phyloP scores from a whole-genome alignment of 2,888 invertebrate genomes.

The Leucophora obtusa region DNA sequence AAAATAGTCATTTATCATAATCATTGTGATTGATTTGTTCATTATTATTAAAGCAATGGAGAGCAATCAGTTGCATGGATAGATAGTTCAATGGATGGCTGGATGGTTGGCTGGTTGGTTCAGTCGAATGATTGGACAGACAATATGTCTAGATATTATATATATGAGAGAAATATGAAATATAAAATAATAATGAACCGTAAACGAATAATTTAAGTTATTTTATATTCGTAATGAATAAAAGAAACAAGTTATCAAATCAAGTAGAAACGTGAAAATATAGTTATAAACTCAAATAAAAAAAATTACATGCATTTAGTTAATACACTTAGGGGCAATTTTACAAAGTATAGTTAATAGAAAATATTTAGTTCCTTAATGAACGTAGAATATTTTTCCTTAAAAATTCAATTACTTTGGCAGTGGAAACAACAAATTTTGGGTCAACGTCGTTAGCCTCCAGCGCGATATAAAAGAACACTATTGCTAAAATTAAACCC shows the following conservation, averaged over 20 bases:
- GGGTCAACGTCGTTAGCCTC: no score
- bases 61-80: slow-evolving; percentile 40
- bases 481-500: no score
- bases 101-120: slow-evolving; percentile 5
- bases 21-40: slow-evolving; percentile 76
- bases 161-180: not conserved
- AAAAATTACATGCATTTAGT: slow-evolving; percentile 26
- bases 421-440: no score
- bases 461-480: no score
- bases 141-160: slow-evolving; percentile 5
- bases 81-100: slow-evolving; percentile 17
- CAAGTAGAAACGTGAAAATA: slow-evolving; percentile 27
- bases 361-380: no score
- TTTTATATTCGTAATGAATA: not conserved
- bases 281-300: slow-evolving; percentile 2
- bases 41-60: slow-evolving; percentile 67
- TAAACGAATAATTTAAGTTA: slow-evolving; percentile 38
- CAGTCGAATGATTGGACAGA: slow-evolving; percentile 6
- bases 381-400: no score
- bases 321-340: slow-evolving; percentile 1
- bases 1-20: slow-evolving; percentile 75
- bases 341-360: no score
- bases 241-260: slow-evolving; percentile 41
- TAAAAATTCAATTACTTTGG: no score
- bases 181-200: slow-evolving; percentile 41